A percentile compares a stretch with the other conserved stretches of the same genome.
Evolutionary conservation across 2,888 invertebrate genomes (phyloP).

Genomic region (Malthinus seriepunctatus): DNA sequence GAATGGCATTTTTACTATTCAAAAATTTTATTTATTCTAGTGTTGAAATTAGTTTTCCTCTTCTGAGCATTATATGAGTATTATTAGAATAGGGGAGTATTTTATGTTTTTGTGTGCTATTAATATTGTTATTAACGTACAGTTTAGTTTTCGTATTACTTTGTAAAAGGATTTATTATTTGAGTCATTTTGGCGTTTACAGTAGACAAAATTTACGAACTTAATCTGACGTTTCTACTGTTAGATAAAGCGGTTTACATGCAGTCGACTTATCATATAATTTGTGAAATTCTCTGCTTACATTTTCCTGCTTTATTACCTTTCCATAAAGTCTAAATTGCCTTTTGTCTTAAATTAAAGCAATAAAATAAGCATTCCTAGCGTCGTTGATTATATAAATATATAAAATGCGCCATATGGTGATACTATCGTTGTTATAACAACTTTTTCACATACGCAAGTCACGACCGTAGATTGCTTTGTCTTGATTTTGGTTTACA

Average conservation of each 20-base stretch:
- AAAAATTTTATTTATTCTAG: neutral
- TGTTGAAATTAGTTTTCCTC: neutral
- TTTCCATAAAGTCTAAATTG: constrained; percentile 13
- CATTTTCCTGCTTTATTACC: constrained; percentile 15
- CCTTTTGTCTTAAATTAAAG: constrained; percentile 11
- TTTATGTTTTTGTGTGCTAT: too few relatives aligned
- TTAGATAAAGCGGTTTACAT: constrained; percentile 23
- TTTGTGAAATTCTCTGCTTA: constrained; percentile 22
- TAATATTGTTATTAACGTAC: too few relatives aligned
- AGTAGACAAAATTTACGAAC: constrained; percentile 18
- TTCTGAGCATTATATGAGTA: neutral
- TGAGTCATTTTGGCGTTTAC: constrained; percentile 15
- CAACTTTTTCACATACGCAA: constrained; percentile 10
- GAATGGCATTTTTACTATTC: neutral
- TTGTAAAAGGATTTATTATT: too few relatives aligned
- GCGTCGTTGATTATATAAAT: constrained; percentile 10
- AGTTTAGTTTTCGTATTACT: too few relatives aligned
- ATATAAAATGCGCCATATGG: constrained; percentile 17
- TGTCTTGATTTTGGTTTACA: constrained; percentile 11
- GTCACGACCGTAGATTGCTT: constrained; percentile 16
- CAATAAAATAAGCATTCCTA: constrained; percentile 10
- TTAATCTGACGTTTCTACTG: constrained; percentile 23
- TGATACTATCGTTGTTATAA: constrained; percentile 6
- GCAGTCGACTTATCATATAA: constrained; percentile 22
- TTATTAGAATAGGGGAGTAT: too few relatives aligned